These are phyloP conservation scores for Alouatta palliata DNA, from an alignment of 2,113 vertebrate genomes.

Conservation along the genomic window DNA sequence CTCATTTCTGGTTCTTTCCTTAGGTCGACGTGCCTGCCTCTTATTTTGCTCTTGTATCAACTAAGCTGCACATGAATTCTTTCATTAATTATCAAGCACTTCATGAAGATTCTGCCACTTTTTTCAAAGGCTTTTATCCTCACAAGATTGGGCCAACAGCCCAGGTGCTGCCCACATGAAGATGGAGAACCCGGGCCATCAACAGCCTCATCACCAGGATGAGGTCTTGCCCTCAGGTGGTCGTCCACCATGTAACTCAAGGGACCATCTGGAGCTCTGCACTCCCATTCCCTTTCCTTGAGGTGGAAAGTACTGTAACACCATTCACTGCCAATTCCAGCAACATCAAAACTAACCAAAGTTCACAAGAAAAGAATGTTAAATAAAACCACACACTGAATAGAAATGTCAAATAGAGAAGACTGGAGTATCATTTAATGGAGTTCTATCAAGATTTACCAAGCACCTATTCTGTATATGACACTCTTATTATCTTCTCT, in stretches of 20 bases:
- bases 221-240: background rate
- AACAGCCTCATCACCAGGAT: background rate
- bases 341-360: background rate
- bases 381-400: background rate
- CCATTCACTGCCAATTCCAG: background rate
- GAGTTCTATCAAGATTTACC: background rate
- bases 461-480: background rate
- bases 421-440: background rate
- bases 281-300: background rate
- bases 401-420: background rate
- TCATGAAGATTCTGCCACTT: background rate
- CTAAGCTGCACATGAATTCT: background rate
- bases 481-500: background rate
- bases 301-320: background rate
- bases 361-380: background rate
- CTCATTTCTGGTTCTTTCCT: background rate
- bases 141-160: background rate
- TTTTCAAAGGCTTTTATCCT: background rate
- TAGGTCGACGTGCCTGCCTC: rapidly evolving
- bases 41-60: background rate
- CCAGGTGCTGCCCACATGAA: too few relatives aligned
- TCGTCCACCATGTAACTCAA: background rate
- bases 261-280: background rate
- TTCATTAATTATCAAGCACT: background rate
- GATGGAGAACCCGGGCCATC: background rate